Evolutionary conservation across 2,888 invertebrate species (phyloP).

Genomic region (Cosmopolites sordidus): DNA sequence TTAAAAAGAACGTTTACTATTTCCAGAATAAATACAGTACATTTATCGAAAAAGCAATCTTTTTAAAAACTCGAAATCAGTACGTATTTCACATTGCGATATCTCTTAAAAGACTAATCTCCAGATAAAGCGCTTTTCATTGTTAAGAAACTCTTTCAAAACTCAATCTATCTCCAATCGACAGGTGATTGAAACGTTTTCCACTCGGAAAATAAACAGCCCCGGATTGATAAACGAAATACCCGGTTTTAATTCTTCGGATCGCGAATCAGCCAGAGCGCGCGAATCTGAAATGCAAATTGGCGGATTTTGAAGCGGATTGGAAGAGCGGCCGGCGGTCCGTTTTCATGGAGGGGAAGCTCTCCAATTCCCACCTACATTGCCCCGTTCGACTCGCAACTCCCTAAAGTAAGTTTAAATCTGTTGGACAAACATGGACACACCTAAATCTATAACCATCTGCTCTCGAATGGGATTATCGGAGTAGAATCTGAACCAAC

Average conservation of each 20-base stretch:
- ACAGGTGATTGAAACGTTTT: conserved; percentile 42
- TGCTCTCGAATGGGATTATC: conserved; percentile 47
- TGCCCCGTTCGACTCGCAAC: conserved; percentile 33
- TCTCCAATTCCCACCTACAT: conserved; percentile 39
- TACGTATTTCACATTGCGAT: no score
- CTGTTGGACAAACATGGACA: conserved; percentile 50
- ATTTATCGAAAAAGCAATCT: no score
- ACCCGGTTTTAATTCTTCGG: conserved; percentile 44
- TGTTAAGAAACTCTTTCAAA: no score
- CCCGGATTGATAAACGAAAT: conserved; percentile 45
- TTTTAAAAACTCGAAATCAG: no score
- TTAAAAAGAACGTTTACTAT: no score
- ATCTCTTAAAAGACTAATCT: no score
- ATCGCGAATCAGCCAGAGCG: conserved; percentile 25
- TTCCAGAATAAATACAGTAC: no score
- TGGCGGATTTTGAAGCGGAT: conserved; percentile 26
- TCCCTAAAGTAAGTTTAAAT: conserved; percentile 46
- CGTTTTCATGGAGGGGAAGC: conserved; percentile 2
- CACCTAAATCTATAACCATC: conserved; percentile 50
- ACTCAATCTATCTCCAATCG: conserved; percentile 23
- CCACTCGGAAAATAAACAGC: conserved; percentile 40
- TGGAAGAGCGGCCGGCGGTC: conserved; percentile 30
- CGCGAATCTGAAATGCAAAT: conserved; percentile 50
- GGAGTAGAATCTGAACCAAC: conserved; percentile 47
- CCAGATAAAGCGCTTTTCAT: no score